Evolutionary conservation across 1,140 invertebrate genomes (phyloP).

Genomic region (Asbolus verrucosus): DNA sequence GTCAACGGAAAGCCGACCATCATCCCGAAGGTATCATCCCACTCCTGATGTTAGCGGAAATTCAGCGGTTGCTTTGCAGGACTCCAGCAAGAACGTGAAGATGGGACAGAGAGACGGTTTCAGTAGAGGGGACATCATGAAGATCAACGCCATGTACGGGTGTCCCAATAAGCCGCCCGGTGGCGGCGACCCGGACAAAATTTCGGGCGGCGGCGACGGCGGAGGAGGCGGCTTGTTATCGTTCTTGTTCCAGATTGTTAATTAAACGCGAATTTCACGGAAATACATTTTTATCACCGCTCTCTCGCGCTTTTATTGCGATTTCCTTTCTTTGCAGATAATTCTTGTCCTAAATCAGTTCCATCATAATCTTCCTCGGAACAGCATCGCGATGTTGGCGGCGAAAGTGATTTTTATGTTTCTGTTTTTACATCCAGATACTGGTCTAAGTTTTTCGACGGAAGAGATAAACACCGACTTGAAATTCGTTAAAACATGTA

Average conservation of each 20-base stretch:
- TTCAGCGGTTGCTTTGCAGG: conserved; percentile 42
- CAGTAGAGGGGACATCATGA: conserved; percentile 78
- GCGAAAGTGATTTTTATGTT: too few relatives aligned
- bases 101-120: conserved; percentile 80
- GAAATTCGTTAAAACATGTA: conserved; percentile 57
- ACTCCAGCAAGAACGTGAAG: conserved; percentile 52
- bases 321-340: too few relatives aligned
- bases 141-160: conserved; percentile 82
- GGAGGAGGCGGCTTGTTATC: conserved; percentile 1
- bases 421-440: not conserved
- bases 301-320: too few relatives aligned
- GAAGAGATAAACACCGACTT: conserved; percentile 55
- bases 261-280: not conserved
- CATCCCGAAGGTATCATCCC: conserved; percentile 70
- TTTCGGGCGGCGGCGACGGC: not conserved
- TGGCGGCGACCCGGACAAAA: not conserved
- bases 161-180: conserved; percentile 65
- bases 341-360: not conserved
- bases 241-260: conserved; percentile 23
- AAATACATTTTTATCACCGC: not conserved
- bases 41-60: not conserved
- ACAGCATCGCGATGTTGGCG: too few relatives aligned
- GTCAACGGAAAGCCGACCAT: conserved; percentile 79
- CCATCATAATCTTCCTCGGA: not conserved
- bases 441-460: conserved; percentile 23